Percentiles rank a stretch among this genome's conserved stretches.
Evolutionary conservation across 2,888 invertebrate genomes (phyloP).

Genomic region (Leptinotarsa juncta): DNA sequence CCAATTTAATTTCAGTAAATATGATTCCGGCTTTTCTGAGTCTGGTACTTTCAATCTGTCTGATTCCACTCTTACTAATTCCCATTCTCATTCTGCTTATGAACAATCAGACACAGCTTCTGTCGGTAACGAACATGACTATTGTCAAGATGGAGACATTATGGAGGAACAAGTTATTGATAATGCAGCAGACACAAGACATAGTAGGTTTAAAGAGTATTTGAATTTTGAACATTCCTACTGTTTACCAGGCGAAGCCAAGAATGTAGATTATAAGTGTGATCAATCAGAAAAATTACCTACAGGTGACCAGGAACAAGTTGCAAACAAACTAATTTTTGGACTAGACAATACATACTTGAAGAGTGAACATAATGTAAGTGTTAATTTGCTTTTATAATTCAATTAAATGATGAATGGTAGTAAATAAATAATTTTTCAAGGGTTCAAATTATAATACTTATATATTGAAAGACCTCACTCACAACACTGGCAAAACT

Average conservation of each 20-base stretch:
- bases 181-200: slow-evolving; percentile 30
- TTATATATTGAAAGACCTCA: no score
- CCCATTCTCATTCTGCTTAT: slow-evolving; percentile 33
- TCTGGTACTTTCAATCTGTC: slow-evolving; percentile 8
- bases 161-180: slow-evolving; percentile 36
- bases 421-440: no score
- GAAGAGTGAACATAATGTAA: slow-evolving; percentile 22
- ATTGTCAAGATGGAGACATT: slow-evolving; percentile 50
- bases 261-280: slow-evolving; percentile 32
- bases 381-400: background rate
- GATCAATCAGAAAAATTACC: slow-evolving; percentile 10
- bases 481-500: no score
- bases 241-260: slow-evolving; percentile 45
- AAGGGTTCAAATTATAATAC: no score
- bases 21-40: background rate
- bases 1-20: background rate
- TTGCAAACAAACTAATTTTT: slow-evolving; percentile 49
- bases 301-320: slow-evolving; percentile 29
- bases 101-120: slow-evolving; percentile 34
- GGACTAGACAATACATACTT: slow-evolving; percentile 53
- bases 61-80: slow-evolving; percentile 26
- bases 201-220: slow-evolving; percentile 21
- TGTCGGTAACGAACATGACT: slow-evolving; percentile 53
- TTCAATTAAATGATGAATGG: no score
- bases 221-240: slow-evolving; percentile 51